phyloP scores from a whole-genome alignment of 2,113 vertebrate species.

The Pangasianodon gigas region DNA sequence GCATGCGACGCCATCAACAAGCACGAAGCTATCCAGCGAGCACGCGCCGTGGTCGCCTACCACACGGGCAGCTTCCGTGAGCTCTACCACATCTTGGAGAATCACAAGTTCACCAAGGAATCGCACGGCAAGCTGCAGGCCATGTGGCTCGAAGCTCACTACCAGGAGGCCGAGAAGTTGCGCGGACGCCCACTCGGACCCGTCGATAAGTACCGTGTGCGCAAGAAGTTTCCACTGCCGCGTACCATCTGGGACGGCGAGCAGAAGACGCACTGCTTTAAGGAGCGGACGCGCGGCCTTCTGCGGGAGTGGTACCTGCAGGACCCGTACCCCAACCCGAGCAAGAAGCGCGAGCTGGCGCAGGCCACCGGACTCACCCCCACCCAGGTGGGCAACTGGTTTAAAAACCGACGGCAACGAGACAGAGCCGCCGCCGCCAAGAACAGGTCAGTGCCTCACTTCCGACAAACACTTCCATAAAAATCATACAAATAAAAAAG shows the following conservation, averaged over 20 bases:
- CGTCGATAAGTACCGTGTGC: constrained; percentile 97
- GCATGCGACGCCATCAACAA: constrained; percentile 95
- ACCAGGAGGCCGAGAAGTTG: constrained; percentile 97
- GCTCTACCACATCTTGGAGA: constrained; percentile 97
- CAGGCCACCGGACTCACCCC: constrained; percentile 97
- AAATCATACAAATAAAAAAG: too few relatives aligned
- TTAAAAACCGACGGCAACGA: constrained; percentile 96
- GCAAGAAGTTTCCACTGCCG: constrained; percentile 98
- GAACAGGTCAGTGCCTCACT: constrained; percentile 85
- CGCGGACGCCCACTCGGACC: constrained; percentile 92
- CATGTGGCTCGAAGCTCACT: constrained; percentile 98
- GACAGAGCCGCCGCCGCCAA: constrained; percentile 97
- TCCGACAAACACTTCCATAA: background rate
- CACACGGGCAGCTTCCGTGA: constrained; percentile 96
- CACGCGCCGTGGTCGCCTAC: constrained; percentile 94
- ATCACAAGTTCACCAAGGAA: constrained; percentile 96
- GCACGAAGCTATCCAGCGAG: constrained; percentile 96
- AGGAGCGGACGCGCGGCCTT: constrained; percentile 95
- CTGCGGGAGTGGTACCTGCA: constrained; percentile 98
- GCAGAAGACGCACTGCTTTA: constrained; percentile 99
- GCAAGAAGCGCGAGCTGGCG: constrained; percentile 97
- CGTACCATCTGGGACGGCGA: constrained; percentile 98
- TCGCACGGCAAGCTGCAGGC: constrained; percentile 96
- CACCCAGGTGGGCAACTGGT: constrained; percentile 98
- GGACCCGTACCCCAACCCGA: constrained; percentile 97